Percentiles rank a stretch among this genome's conserved stretches.
phyloP scores from a whole-genome alignment of 2,888 invertebrate species.

The Nineta flava region DNA sequence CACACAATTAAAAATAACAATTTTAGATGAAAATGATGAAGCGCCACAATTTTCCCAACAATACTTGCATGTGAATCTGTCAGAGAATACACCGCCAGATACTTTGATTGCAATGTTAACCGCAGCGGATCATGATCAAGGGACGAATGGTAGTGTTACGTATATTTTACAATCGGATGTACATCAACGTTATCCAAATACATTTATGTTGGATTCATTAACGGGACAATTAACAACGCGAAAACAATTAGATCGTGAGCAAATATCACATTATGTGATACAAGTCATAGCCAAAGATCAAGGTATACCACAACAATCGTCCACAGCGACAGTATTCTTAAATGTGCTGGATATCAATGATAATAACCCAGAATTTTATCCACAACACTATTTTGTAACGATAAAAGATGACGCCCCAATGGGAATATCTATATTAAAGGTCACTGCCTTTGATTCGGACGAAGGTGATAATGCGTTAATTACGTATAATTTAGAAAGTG shows the following conservation, averaged over 20 bases:
- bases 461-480: constrained; percentile 76
- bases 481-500: constrained; percentile 61
- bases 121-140: constrained; percentile 83
- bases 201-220: constrained; percentile 65
- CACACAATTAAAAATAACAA: constrained; percentile 75
- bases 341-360: constrained; percentile 80
- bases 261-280: constrained; percentile 60
- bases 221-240: constrained; percentile 73
- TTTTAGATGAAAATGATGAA: constrained; percentile 91
- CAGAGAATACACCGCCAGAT: constrained; percentile 65
- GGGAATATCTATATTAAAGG: constrained; percentile 51
- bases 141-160: constrained; percentile 81
- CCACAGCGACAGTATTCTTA: constrained; percentile 73
- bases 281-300: constrained; percentile 80
- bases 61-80: constrained; percentile 55
- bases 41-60: constrained; percentile 69
- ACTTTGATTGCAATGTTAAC: constrained; percentile 70
- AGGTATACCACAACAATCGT: constrained; percentile 77
- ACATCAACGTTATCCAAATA: constrained; percentile 64
- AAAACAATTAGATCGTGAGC: constrained; percentile 67
- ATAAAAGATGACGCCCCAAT: constrained; percentile 50
- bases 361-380: constrained; percentile 84
- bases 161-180: constrained; percentile 66
- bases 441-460: constrained; percentile 73
- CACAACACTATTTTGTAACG: constrained; percentile 66